These are phyloP conservation scores for Dolomedes plantarius DNA, from an alignment of 2,888 invertebrate genomes.

Conservation along the genomic window DNA sequence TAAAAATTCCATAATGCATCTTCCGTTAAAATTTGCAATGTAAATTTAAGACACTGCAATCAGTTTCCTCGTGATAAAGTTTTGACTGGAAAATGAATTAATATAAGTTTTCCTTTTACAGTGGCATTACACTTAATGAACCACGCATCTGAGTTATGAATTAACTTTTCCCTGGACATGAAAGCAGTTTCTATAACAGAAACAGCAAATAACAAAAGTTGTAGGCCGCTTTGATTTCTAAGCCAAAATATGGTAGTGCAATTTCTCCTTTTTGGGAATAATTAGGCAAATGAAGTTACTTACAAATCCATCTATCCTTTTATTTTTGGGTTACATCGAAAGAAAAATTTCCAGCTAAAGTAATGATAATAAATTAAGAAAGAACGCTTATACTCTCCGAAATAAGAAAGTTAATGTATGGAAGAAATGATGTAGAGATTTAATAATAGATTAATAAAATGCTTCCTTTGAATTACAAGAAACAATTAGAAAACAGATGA, in stretches of 20 bases:
- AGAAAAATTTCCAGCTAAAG: background rate
- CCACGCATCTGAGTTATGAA: background rate
- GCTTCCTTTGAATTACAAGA: background rate
- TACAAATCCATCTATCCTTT: background rate
- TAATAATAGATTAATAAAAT: background rate
- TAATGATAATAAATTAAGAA: background rate
- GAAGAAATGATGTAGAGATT: background rate
- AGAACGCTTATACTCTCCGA: background rate
- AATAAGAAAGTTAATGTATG: background rate
- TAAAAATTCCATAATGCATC: too few species aligned
- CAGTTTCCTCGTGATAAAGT: too few species aligned
- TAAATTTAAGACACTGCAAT: too few species aligned
- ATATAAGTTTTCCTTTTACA: too few species aligned
- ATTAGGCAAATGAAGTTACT: constrained; percentile 2
- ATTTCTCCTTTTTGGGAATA: background rate
- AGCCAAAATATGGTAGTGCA: background rate
- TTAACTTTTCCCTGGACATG: background rate
- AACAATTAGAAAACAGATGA: too few species aligned
- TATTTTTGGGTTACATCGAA: background rate
- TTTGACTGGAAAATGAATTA: too few species aligned
- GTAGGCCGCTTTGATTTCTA: background rate
- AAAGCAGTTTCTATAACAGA: background rate
- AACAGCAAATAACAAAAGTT: background rate
- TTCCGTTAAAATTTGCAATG: too few species aligned
- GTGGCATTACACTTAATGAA: too few species aligned